Conservation (phyloP, 2,113 vertebrate species). For the Gymnarchus niloticus region DNA sequence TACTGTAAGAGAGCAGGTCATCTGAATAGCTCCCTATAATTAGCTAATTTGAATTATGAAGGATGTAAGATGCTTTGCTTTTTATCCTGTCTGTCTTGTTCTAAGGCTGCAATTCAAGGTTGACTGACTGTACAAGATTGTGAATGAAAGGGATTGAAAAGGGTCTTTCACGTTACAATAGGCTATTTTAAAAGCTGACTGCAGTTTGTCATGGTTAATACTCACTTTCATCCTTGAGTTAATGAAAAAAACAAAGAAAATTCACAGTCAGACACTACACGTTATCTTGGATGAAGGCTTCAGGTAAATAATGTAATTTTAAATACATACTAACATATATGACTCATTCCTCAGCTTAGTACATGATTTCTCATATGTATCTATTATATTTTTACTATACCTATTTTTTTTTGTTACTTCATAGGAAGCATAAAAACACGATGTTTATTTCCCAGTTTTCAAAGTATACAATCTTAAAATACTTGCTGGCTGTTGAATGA, state of each 20-base stretch:
- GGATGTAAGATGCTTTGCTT: slow-evolving; percentile 1
- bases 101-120: background rate
- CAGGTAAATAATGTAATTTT: background rate
- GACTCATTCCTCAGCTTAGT: background rate
- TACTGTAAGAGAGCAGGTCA: background rate
- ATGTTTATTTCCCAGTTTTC: background rate
- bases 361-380: background rate
- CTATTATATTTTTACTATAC: background rate
- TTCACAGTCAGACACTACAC: background rate
- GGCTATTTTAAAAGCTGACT: slow-evolving; percentile 10
- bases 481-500: background rate
- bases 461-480: background rate
- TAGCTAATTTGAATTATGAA: slow-evolving; percentile 12
- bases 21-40: background rate
- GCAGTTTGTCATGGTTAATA: slow-evolving; percentile 11
- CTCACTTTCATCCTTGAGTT: background rate
- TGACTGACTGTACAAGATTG: slow-evolving; percentile 6
- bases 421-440: background rate
- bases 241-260: slow-evolving; percentile 6
- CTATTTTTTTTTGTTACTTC: background rate
- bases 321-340: background rate
- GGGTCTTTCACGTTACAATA: background rate
- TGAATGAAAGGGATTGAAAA: background rate
- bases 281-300: background rate
- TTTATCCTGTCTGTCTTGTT: slow-evolving; percentile 1